These are phyloP conservation scores for Dendronephthya gigantea DNA, from an alignment of 64 coral and sea anemone species.

Conservation along the genomic window DNA sequence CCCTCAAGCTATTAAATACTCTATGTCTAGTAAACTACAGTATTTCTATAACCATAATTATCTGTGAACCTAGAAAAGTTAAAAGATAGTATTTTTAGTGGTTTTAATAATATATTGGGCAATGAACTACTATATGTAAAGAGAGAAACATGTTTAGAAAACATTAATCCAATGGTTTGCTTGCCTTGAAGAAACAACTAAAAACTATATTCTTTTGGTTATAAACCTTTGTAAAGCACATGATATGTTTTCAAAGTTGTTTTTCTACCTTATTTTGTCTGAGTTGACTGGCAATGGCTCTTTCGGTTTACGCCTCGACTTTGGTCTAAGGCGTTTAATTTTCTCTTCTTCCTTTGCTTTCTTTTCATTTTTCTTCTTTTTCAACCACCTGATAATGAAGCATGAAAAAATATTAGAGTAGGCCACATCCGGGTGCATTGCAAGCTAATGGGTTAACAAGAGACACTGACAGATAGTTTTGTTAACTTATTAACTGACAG, in stretches of 20 bases:
- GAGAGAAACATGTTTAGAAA: neutral
- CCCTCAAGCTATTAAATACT: neutral
- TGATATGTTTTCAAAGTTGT: no score
- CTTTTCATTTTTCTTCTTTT: conserved; percentile 54
- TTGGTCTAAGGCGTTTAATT: conserved; percentile 59
- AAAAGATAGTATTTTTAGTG: neutral
- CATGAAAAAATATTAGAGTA: neutral
- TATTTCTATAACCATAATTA: neutral
- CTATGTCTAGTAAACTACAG: neutral
- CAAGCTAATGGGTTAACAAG: no score
- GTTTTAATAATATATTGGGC: neutral
- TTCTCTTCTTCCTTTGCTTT: conserved; percentile 47
- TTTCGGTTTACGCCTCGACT: conserved; percentile 62
- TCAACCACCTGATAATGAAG: conserved; percentile 57
- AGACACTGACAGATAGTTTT: no score
- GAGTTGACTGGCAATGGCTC: conserved; percentile 74
- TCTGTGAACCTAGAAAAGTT: neutral
- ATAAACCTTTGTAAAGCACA: neutral
- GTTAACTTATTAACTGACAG: no score
- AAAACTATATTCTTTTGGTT: neutral
- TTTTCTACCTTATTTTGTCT: conserved; percentile 86
- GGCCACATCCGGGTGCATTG: no score
- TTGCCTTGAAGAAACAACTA: neutral
- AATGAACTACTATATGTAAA: neutral
- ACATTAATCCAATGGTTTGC: neutral